Conservation (phyloP, 2,113 vertebrate genomes). For the Paramisgurnus dabryanus region DNA sequence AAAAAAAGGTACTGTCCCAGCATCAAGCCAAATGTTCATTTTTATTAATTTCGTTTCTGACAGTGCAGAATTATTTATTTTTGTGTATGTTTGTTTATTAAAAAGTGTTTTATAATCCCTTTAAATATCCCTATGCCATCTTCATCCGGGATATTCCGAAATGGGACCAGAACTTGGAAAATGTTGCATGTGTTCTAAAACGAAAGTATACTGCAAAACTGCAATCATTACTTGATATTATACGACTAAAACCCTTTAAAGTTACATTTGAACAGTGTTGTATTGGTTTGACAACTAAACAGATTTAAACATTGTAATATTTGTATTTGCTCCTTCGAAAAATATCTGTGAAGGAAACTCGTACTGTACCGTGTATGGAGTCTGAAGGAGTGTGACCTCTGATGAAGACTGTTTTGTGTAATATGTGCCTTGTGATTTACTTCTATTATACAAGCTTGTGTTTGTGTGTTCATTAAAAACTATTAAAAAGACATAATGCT, state of each 20-base stretch:
- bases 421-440: conserved; percentile 26
- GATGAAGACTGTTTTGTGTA: conserved; percentile 46
- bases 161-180: conserved; percentile 24
- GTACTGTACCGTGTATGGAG: conserved; percentile 21
- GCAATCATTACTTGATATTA: not conserved
- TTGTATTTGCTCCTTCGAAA: not conserved
- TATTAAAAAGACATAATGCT: conserved; percentile 46
- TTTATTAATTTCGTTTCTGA: too few species aligned
- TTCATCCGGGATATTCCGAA: not conserved
- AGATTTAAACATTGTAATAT: conserved; percentile 1
- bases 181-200: conserved; percentile 14
- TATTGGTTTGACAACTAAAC: conserved; percentile 3
- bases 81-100: not conserved
- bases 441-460: conserved; percentile 38
- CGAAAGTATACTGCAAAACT: not conserved
- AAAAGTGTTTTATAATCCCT: not conserved
- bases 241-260: not conserved
- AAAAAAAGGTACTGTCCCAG: too few species aligned
- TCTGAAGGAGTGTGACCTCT: conserved; percentile 50
- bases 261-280: not conserved
- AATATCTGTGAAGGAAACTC: not conserved
- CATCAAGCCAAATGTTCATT: too few species aligned
- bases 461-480: conserved; percentile 57
- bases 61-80: not conserved
- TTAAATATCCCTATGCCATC: not conserved